These are phyloP conservation scores for Hypomecis atomaria DNA, from an alignment of 2,888 invertebrate species.

Conservation along the genomic window DNA sequence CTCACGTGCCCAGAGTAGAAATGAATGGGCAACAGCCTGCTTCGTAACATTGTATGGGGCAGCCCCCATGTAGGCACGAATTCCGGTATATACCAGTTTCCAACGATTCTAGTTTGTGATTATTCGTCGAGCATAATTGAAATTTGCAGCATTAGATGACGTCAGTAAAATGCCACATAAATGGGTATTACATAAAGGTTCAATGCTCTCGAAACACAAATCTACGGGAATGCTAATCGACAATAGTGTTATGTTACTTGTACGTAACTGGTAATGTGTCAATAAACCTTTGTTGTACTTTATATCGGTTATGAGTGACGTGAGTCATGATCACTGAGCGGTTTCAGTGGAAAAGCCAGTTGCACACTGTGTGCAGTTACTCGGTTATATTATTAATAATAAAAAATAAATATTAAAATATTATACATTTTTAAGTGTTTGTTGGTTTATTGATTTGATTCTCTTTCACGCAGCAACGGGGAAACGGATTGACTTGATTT, in stretches of 20 bases:
- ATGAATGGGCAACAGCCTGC: not conserved
- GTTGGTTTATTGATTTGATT: too few relatives aligned
- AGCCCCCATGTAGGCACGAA: slow-evolving; percentile 10
- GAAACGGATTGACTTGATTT: too few relatives aligned
- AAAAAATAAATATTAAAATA: too few relatives aligned
- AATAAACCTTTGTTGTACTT: slow-evolving; percentile 47
- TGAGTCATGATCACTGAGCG: slow-evolving; percentile 42
- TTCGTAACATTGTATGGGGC: slow-evolving; percentile 9
- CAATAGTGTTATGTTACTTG: slow-evolving; percentile 51
- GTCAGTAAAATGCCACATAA: slow-evolving; percentile 23
- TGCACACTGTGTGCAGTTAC: not conserved
- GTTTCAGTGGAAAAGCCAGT: slow-evolving; percentile 3
- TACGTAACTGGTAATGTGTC: slow-evolving; percentile 42
- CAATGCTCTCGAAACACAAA: slow-evolving; percentile 40
- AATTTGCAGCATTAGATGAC: slow-evolving; percentile 29
- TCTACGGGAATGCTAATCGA: slow-evolving; percentile 44
- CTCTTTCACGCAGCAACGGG: too few relatives aligned
- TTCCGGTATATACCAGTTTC: slow-evolving; percentile 14
- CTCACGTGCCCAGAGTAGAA: not conserved
- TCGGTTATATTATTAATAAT: not conserved
- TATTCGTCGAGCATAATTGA: slow-evolving; percentile 19
- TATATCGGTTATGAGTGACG: slow-evolving; percentile 43
- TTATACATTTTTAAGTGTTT: too few relatives aligned
- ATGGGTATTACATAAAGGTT: slow-evolving; percentile 40
- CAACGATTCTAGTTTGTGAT: slow-evolving; percentile 14